These are phyloP conservation scores for Phenganax marumi DNA, from an alignment of 92 coral and sea anemone genomes.

Conservation along the genomic window DNA sequence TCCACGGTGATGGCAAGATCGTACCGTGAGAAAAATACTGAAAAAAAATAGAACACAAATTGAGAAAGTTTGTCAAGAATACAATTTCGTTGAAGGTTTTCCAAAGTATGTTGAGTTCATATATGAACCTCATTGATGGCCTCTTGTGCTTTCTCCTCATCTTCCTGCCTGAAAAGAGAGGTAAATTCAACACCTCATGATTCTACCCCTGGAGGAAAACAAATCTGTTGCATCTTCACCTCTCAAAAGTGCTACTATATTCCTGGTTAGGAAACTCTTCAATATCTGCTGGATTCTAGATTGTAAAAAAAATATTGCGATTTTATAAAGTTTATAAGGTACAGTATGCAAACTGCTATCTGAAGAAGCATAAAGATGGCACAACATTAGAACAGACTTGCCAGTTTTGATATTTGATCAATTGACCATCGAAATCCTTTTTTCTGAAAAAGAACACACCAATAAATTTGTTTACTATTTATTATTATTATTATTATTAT, in stretches of 20 bases:
- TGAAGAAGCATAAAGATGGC: background rate
- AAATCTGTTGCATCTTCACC: constrained; percentile 15
- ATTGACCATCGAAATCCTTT: constrained; percentile 89
- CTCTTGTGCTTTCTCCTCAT: constrained; percentile 77
- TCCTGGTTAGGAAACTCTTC: constrained; percentile 95
- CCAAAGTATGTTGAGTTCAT: background rate
- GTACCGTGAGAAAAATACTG: constrained; percentile 91
- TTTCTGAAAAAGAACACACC: constrained; percentile 50
- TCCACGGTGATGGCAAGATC: constrained; percentile 98
- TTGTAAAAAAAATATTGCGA: too few species aligned
- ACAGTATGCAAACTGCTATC: background rate
- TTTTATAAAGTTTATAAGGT: background rate
- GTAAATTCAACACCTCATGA: background rate
- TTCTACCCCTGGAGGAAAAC: background rate
- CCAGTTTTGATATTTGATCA: constrained; percentile 90
- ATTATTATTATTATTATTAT: background rate
- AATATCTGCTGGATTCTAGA: constrained; percentile 90
- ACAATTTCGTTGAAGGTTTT: background rate
- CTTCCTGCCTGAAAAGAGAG: constrained; percentile 67
- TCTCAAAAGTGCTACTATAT: constrained; percentile 89
- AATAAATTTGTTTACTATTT: background rate
- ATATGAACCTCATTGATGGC: constrained; percentile 81
- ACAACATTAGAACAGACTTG: constrained; percentile 42
- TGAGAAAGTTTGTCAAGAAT: background rate
- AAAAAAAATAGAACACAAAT: constrained; percentile 2